phyloP scores from a whole-genome alignment of 2,113 vertebrate species.

The Pelecanus crispus region DNA sequence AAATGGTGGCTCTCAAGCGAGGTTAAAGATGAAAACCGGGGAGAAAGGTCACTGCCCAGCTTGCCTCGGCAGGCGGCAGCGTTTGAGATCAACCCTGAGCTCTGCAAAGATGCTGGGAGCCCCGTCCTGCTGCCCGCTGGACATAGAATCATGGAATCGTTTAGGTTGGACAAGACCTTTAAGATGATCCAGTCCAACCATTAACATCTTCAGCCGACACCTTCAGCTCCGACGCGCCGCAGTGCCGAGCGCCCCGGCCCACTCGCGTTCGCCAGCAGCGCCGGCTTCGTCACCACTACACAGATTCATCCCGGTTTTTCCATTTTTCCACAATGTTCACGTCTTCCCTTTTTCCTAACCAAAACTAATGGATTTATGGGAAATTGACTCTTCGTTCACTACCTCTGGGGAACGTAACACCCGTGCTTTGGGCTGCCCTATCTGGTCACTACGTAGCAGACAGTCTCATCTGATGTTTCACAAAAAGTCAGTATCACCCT shows the following conservation, averaged over 20 bases:
- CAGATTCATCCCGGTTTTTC: rapidly evolving
- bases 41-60: not conserved
- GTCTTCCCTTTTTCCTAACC: not conserved
- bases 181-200: too few relatives aligned
- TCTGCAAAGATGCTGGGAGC: not conserved
- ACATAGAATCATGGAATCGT: too few relatives aligned
- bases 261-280: rapidly evolving
- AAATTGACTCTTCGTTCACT: not conserved
- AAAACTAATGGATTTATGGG: not conserved
- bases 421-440: not conserved
- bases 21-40: rapidly evolving
- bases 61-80: not conserved
- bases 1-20: not conserved
- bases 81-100: not conserved
- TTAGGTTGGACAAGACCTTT: too few relatives aligned
- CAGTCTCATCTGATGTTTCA: not conserved
- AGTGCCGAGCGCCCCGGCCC: rapidly evolving
- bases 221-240: not conserved
- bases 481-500: rapidly evolving
- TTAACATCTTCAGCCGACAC: too few relatives aligned
- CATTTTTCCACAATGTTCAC: not conserved
- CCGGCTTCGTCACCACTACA: rapidly evolving
- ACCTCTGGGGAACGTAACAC: not conserved
- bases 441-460: too few relatives aligned
- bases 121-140: rapidly evolving